These are phyloP conservation scores for Metallyticus violacea DNA, from an alignment of 2,888 invertebrate species.

Conservation along the genomic window DNA sequence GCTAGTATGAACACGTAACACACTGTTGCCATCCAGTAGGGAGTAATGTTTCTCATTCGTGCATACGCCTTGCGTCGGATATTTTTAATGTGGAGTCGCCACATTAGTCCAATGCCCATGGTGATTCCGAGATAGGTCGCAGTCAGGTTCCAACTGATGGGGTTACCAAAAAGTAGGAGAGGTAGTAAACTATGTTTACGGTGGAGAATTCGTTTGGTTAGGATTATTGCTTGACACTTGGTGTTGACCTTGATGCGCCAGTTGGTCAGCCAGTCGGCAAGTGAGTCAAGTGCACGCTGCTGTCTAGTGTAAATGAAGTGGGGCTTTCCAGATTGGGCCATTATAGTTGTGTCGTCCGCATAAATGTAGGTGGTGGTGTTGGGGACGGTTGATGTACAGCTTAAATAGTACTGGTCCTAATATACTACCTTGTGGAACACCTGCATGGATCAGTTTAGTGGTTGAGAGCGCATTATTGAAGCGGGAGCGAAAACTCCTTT, in stretches of 20 bases:
- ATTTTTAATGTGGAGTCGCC: background rate
- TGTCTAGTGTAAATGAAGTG: background rate
- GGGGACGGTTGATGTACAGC: background rate
- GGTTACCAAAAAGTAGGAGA: background rate
- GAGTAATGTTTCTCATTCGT: background rate
- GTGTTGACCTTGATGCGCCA: conserved; percentile 11
- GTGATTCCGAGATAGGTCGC: conserved; percentile 1
- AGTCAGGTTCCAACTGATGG: background rate
- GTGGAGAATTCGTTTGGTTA: background rate
- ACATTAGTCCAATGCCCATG: background rate
- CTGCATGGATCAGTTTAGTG: background rate
- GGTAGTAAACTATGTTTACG: background rate
- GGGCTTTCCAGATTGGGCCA: background rate
- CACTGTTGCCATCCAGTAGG: background rate
- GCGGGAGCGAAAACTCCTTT: background rate
- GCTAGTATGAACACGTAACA: background rate
- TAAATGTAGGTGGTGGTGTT: background rate
- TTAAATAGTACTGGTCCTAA: conserved; percentile 11
- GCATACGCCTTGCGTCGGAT: background rate
- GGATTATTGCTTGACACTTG: background rate
- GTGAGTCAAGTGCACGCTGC: background rate
- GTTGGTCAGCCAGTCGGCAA: background rate
- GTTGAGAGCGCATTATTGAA: background rate
- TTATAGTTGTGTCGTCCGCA: background rate
- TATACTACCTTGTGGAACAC: conserved; percentile 15